Evolutionary conservation across 2,113 vertebrate genomes (phyloP).

Genomic region (Zosterops hypoxanthus): DNA sequence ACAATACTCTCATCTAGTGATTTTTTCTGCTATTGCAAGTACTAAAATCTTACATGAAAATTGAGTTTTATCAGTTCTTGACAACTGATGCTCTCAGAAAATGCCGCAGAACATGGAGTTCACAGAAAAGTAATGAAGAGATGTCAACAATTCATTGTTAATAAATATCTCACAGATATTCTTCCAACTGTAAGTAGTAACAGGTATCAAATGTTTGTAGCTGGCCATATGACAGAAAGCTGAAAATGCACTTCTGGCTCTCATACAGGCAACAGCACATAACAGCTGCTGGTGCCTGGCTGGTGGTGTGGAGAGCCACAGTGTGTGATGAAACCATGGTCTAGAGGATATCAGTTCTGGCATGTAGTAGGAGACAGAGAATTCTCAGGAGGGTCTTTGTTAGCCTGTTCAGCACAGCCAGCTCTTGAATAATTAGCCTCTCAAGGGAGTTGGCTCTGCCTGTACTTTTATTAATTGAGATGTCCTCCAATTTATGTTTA

Average conservation of each 20-base stretch:
- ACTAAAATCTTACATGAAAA: background rate
- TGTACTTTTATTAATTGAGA: background rate
- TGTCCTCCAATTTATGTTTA: background rate
- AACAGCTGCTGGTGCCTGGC: background rate
- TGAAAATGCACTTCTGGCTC: background rate
- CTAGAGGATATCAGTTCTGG: background rate
- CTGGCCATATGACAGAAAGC: background rate
- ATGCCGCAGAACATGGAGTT: background rate
- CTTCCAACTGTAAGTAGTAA: background rate
- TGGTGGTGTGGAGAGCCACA: background rate
- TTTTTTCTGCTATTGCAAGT: background rate
- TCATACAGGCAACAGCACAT: background rate
- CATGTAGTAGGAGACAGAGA: background rate
- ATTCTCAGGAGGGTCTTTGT: background rate
- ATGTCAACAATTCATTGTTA: background rate
- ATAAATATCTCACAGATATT: background rate
- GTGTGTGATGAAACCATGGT: background rate
- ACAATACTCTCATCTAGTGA: background rate
- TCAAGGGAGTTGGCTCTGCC: background rate
- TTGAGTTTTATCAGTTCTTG: background rate
- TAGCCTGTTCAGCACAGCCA: background rate
- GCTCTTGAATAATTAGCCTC: slow-evolving; percentile 15
- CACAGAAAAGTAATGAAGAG: background rate
- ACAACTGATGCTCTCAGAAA: background rate
- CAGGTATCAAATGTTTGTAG: background rate